Conservation (phyloP, 2,888 invertebrate species). For the Cremastinae sp. region DNA sequence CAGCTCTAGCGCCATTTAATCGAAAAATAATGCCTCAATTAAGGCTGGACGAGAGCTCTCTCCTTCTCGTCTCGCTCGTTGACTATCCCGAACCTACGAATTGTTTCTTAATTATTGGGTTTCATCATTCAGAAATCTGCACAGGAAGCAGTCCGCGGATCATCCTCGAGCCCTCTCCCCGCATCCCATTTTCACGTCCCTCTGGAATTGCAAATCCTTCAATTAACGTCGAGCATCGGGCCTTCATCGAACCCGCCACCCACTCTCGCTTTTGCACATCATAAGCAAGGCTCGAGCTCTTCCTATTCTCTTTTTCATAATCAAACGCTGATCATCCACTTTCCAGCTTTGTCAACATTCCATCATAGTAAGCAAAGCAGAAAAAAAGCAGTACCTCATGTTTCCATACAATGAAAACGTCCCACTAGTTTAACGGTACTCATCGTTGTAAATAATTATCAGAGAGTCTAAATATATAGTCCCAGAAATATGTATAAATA, state of each 20-base stretch:
- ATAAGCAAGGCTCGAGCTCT: not conserved
- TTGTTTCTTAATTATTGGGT: constrained; percentile 74
- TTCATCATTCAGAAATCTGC: constrained; percentile 65
- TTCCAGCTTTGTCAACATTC: constrained; percentile 13
- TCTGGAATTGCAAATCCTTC: constrained; percentile 59
- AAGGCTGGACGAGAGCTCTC: constrained; percentile 59
- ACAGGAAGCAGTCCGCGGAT: constrained; percentile 47
- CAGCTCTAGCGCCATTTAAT: constrained; percentile 70
- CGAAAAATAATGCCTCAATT: constrained; percentile 76
- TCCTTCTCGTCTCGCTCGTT: constrained; percentile 26
- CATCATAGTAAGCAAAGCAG: constrained; percentile 4
- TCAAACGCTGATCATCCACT: constrained; percentile 52
- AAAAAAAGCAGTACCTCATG: no score
- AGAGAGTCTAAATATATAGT: no score
- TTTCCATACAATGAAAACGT: no score
- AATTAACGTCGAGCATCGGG: constrained; percentile 51
- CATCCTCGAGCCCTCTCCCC: constrained; percentile 14
- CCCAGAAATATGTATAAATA: no score
- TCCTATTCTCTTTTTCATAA: constrained; percentile 29
- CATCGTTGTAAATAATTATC: no score
- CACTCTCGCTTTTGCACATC: not conserved
- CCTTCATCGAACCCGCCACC: constrained; percentile 25
- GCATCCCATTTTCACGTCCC: constrained; percentile 1
- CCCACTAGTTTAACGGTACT: no score
- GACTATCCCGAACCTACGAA: constrained; percentile 65